Percentiles rank a stretch among this genome's conserved stretches.
These are phyloP conservation scores for Bugula neritina DNA, from an alignment of 2,888 invertebrate genomes.

Conservation along the genomic window DNA sequence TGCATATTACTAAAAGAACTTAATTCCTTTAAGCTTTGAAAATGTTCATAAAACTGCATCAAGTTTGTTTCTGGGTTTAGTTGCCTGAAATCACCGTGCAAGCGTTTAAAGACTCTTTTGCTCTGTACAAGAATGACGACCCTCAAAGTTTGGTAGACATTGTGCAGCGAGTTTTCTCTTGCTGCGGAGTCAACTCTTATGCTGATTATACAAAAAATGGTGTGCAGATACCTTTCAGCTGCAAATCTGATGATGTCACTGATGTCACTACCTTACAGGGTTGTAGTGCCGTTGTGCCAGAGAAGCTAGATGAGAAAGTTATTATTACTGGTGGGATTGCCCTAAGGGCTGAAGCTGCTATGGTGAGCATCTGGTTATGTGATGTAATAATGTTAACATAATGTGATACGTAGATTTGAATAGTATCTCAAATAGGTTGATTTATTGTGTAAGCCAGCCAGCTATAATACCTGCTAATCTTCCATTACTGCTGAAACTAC, in stretches of 20 bases:
- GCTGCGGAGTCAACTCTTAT: slow-evolving; percentile 5
- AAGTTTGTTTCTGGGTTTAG: background rate
- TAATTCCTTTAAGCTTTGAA: too few relatives aligned
- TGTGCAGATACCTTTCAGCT: background rate
- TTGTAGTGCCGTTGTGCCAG: slow-evolving; percentile 35
- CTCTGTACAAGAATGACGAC: background rate
- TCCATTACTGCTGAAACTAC: too few relatives aligned
- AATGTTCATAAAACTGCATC: too few relatives aligned
- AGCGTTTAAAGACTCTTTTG: background rate
- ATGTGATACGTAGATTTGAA: too few relatives aligned
- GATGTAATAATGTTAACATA: background rate
- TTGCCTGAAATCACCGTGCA: background rate
- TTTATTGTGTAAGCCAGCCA: too few relatives aligned
- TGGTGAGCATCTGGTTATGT: slow-evolving; percentile 55
- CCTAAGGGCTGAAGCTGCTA: slow-evolving; percentile 64
- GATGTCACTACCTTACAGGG: slow-evolving; percentile 28
- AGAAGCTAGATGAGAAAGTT: slow-evolving; percentile 57
- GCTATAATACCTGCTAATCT: too few relatives aligned
- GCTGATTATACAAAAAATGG: background rate
- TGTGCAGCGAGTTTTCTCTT: slow-evolving; percentile 16
- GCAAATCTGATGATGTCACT: background rate
- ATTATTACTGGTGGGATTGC: slow-evolving; percentile 63
- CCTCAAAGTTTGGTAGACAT: background rate
- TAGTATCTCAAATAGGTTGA: too few relatives aligned
- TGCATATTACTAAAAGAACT: too few relatives aligned